A percentile compares a stretch with the other conserved stretches of the same genome.
Evolutionary conservation across 2,797 vertebrate genomes (phyloP).

Genomic region (Falco columbarius): DNA sequence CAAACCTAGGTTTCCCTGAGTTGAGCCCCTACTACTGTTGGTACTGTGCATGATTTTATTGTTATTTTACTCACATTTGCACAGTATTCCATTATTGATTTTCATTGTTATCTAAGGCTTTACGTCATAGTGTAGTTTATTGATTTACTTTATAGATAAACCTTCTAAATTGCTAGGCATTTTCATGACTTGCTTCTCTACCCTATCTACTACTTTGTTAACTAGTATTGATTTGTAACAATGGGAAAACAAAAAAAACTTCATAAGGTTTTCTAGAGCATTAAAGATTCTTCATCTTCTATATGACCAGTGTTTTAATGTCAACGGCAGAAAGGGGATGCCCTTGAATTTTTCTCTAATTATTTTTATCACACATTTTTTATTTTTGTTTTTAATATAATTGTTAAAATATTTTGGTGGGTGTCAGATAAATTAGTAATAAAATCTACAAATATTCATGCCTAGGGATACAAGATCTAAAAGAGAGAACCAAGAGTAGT

Average conservation of each 20-base stretch:
- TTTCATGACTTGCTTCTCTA: not conserved
- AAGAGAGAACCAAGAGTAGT: not conserved
- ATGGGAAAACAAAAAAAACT: not conserved
- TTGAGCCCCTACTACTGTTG: not conserved
- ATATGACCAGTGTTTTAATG: not conserved
- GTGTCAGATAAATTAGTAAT: not conserved
- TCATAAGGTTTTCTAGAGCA: not conserved
- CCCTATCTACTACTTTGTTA: not conserved
- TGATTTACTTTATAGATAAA: not conserved
- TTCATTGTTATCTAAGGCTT: not conserved
- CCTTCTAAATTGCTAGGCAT: not conserved
- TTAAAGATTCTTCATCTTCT: not conserved
- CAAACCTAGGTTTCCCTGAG: not conserved
- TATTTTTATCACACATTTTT: not conserved
- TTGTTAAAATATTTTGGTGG: not conserved
- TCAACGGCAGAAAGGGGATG: not conserved
- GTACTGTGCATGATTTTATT: not conserved
- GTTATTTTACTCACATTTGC: not conserved
- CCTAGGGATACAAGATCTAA: not conserved
- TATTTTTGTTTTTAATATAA: not conserved
- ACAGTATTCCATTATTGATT: conserved; percentile 1
- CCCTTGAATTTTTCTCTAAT: not conserved
- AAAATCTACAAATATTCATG: not conserved
- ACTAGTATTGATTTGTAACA: not conserved
- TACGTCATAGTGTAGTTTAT: not conserved